Conservation (phyloP, 2,113 vertebrate species). For the Dromas ardeola region DNA sequence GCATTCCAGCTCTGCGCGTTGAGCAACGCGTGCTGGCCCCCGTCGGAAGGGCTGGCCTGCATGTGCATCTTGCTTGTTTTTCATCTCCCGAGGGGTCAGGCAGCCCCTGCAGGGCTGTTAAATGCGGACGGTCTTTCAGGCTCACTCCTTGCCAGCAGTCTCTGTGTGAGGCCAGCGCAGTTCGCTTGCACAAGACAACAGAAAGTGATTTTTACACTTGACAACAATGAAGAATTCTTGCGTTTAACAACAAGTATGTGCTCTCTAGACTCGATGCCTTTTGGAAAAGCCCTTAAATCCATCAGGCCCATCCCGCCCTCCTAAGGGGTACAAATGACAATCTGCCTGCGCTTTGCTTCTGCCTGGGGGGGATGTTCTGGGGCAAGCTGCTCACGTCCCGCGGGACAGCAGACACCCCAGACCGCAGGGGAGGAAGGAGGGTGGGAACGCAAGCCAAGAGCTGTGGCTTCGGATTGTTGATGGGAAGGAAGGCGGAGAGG, state of each 20-base stretch:
- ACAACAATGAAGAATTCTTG: slow-evolving; percentile 22
- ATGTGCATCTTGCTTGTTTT: neutral
- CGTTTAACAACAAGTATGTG: neutral
- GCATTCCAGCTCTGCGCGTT: rapidly evolving
- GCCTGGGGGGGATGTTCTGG: slow-evolving; percentile 20
- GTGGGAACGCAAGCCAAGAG: neutral
- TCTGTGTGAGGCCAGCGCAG: neutral
- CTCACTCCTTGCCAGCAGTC: slow-evolving; percentile 2
- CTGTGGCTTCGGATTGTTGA: neutral
- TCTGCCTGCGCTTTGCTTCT: neutral
- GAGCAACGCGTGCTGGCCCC: neutral
- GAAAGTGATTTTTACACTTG: slow-evolving; percentile 42
- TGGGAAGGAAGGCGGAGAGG: neutral
- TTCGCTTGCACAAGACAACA: neutral
- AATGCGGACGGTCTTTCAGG: neutral
- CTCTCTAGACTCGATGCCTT: neutral
- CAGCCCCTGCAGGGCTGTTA: neutral
- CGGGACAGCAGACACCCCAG: neutral
- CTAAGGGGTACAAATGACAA: neutral
- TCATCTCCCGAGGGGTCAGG: neutral
- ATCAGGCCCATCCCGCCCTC: neutral
- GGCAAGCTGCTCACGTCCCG: neutral
- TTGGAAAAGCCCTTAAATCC: slow-evolving; percentile 1
- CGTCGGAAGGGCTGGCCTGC: neutral
- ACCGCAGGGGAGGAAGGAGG: neutral